Conservation (phyloP, 1,140 invertebrate genomes). For the Zeugodacus cucurbitae region DNA sequence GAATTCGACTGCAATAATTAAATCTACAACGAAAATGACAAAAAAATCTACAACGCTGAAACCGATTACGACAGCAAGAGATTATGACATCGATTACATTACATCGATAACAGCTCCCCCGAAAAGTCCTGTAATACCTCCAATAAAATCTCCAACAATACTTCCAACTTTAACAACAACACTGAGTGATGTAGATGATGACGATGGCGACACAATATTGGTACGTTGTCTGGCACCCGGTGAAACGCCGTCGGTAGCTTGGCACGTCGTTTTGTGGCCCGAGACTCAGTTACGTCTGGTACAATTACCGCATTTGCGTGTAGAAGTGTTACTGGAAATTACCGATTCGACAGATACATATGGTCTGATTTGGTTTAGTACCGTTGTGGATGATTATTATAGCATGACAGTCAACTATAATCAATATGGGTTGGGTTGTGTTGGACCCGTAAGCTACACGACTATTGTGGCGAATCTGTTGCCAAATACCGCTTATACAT, state of each 20-base stretch:
- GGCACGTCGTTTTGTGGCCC: background rate
- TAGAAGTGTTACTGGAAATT: background rate
- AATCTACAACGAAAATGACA: background rate
- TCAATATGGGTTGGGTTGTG: conserved; percentile 52
- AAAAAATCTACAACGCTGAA: background rate
- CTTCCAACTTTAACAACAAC: background rate
- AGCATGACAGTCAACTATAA: conserved; percentile 51
- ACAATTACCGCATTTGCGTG: background rate
- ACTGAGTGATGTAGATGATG: background rate
- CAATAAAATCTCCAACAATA: background rate
- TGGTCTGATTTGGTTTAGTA: conserved; percentile 54
- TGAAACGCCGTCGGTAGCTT: background rate
- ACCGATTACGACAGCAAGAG: background rate
- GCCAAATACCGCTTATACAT: conserved; percentile 56
- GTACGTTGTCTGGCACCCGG: background rate
- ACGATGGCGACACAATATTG: background rate
- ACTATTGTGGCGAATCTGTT: conserved; percentile 48
- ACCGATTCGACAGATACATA: conserved; percentile 37
- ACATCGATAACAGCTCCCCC: background rate
- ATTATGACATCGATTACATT: background rate
- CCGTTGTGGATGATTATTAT: conserved; percentile 49
- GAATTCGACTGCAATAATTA: background rate
- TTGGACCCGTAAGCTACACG: conserved; percentile 45
- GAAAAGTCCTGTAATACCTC: background rate
- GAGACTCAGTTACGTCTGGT: background rate